A percentile compares a stretch with the other conserved stretches of the same genome.
phyloP scores from a whole-genome alignment of 2,797 vertebrate species.

The Anas bernieri region DNA sequence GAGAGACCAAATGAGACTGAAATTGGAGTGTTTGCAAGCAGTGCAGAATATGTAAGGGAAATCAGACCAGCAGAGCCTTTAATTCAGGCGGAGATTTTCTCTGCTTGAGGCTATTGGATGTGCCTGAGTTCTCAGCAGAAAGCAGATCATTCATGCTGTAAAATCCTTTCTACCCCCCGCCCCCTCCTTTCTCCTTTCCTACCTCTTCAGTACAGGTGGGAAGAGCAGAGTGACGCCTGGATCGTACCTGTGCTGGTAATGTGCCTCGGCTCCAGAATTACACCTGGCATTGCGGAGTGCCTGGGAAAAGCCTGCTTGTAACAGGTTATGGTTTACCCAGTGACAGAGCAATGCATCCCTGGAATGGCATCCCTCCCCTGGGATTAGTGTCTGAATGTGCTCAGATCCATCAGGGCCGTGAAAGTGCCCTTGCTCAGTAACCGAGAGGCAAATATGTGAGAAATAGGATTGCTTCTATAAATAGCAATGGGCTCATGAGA shows the following conservation, averaged over 20 bases:
- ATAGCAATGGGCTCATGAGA: conserved; percentile 59
- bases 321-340: conserved; percentile 1
- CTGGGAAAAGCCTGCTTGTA: neutral
- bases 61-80: conserved; percentile 52
- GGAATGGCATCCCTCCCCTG: neutral
- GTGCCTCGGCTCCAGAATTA: neutral
- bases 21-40: neutral
- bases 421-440: conserved; percentile 60
- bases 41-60: conserved; percentile 24
- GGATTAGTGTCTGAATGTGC: neutral
- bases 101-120: conserved; percentile 59
- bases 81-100: conserved; percentile 61
- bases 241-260: neutral
- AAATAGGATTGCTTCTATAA: conserved; percentile 64
- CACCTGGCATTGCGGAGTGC: fast-evolving
- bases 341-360: neutral
- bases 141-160: conserved; percentile 41
- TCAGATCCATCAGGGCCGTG: conserved; percentile 41
- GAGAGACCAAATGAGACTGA: conserved; percentile 6
- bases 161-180: neutral
- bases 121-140: conserved; percentile 51
- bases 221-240: neutral
- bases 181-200: neutral
- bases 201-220: neutral
- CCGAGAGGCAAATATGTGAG: conserved; percentile 64